phyloP scores from a whole-genome alignment of 2,888 invertebrate species.

The Orthonevra nobilis region DNA sequence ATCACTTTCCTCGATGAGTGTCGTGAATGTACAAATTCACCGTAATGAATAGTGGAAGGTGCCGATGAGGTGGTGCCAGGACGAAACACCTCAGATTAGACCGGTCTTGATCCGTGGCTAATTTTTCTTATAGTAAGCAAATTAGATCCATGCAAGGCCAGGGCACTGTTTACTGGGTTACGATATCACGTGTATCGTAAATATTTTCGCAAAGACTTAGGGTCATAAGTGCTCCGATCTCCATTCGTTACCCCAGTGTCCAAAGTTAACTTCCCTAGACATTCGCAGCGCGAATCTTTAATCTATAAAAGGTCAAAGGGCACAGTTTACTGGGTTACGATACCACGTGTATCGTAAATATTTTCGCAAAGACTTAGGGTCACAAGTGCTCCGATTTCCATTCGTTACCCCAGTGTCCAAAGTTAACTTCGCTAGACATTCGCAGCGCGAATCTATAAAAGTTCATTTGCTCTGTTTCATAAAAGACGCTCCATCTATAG shows the following conservation, averaged over 20 bases:
- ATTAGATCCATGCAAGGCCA: background rate
- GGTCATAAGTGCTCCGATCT: no score
- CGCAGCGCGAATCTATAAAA: background rate
- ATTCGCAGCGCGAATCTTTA: no score
- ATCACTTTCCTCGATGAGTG: background rate
- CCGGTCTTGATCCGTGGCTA: constrained; percentile 8
- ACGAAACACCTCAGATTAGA: background rate
- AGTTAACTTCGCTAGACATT: background rate
- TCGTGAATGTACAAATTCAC: background rate
- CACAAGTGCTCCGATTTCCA: background rate
- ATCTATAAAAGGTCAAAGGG: no score
- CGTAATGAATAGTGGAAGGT: constrained; percentile 3
- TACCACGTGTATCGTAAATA: no score
- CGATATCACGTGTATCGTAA: no score
- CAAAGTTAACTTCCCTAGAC: no score
- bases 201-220: no score
- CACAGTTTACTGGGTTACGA: background rate
- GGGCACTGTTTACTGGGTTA: background rate
- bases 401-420: background rate
- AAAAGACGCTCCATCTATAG: background rate
- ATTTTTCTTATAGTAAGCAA: background rate
- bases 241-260: no score
- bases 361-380: background rate
- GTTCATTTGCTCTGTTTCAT: background rate
- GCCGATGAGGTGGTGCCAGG: constrained; percentile 23